Conservation (phyloP, 37 sponge, comb jelly and placozoan species). For the Chondrilla cf. caribensis region DNA sequence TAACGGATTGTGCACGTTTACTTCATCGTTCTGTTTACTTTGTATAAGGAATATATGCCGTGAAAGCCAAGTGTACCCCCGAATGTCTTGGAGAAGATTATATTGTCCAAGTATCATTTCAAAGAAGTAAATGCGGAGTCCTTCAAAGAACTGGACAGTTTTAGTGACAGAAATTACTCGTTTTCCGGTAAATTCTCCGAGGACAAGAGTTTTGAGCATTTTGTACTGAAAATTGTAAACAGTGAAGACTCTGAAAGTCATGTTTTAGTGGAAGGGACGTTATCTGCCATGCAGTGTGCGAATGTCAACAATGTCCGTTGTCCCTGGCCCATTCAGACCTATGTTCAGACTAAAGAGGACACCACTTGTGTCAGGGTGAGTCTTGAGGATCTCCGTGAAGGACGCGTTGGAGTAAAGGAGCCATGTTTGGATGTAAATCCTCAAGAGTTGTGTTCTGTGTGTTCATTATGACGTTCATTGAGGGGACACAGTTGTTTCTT, state of each 20-base stretch:
- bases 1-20: no score
- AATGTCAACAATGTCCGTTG: not conserved
- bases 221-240: slow-evolving; percentile 5
- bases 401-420: not conserved
- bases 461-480: not conserved
- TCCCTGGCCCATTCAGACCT: not conserved
- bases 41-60: no score
- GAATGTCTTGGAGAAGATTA: no score
- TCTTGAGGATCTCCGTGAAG: not conserved
- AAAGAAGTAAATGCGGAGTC: not conserved
- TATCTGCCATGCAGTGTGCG: not conserved
- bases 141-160: not conserved
- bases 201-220: not conserved
- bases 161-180: slow-evolving; percentile 14
- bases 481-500: not conserved
- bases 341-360: not conserved
- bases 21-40: no score
- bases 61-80: no score
- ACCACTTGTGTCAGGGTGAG: not conserved
- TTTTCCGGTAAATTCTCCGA: not conserved
- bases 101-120: not conserved
- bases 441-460: not conserved
- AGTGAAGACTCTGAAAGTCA: not conserved
- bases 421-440: not conserved
- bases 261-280: not conserved